Base-by-base conservation (phyloP, 2,113 vertebrate genomes). In the Myiopsitta monachus region DNA sequence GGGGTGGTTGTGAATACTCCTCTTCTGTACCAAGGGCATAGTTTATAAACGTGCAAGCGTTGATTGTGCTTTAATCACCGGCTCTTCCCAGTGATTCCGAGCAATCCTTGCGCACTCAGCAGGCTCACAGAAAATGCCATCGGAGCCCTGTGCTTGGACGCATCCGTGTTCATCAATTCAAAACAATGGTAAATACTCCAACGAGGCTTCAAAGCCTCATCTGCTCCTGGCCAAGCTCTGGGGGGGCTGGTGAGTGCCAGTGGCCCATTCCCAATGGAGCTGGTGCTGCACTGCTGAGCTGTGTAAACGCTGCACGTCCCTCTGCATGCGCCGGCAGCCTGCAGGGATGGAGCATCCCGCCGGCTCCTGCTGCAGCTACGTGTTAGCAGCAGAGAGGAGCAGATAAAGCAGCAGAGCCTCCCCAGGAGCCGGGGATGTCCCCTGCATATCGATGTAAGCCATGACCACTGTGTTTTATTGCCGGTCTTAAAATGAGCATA, bases 61-160 rank as follows among this genome's bases (percentile, higher is more conserved):
- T 96, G 88, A 90, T 95, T 97, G 95, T 44, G 88, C 89, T 92
- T 95, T 95, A 94, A 95, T 97, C 96, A 63, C 90, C 72, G 83
- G 94, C 93, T 96, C 92, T 74, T 84, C 95, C 90, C 86, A 51
- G 61, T 69, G 92, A 70, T 93, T 95, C 91, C 87, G 36, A 46
- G 92, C 94, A 83, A 64, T 94, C 83, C 95, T 92, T 68, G 43
- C 59, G 14, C 64, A 74, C 86, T 74, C 70, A 77, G 91, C 57
- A 84, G 92, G 83, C 83, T 30, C 51, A 91, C 90, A 92, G 52
- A 91, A 94, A 96, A 93, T 79, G 87, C 95, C 88, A 39, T 33
- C 18, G 18, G 69, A 72, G 88, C 91, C 63, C 92, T 96, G 92
- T 90, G 74, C 95, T 96, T 91, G 92, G 95, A 36, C 62, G 94